These are phyloP conservation scores for Phalacrocorax aristotelis DNA, from an alignment of 2,113 vertebrate genomes.

Conservation along the genomic window DNA sequence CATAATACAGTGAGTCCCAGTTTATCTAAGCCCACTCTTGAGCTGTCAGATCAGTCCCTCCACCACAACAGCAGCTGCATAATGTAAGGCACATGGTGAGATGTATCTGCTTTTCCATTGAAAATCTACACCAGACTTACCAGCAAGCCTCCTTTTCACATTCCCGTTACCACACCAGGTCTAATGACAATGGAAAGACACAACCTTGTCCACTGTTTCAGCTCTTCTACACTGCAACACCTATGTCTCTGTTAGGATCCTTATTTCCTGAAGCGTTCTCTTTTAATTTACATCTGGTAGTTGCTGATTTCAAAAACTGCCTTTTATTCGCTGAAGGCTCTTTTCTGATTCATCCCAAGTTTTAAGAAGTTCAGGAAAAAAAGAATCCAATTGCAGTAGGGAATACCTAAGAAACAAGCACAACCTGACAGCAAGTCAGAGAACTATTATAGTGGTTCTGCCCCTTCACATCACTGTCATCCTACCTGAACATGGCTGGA, in stretches of 20 bases:
- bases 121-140: background rate
- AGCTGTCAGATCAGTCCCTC: background rate
- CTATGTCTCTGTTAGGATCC: background rate
- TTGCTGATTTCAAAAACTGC: conserved; percentile 5
- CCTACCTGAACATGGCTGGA: background rate
- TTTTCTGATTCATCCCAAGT: conserved; percentile 45
- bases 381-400: background rate
- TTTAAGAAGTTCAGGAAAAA: conserved; percentile 8
- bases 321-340: conserved; percentile 42
- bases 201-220: background rate
- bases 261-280: conserved; percentile 42
- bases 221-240: background rate
- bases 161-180: background rate
- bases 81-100: background rate
- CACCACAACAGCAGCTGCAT: background rate
- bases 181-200: background rate
- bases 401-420: background rate
- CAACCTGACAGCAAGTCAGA: background rate
- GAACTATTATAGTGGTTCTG: background rate
- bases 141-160: background rate
- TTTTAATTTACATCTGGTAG: conserved; percentile 52
- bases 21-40: background rate
- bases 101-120: background rate
- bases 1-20: background rate
- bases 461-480: background rate